Evolutionary conservation across 2,797 vertebrate species (phyloP).

Genomic region (Prunella strophiata): DNA sequence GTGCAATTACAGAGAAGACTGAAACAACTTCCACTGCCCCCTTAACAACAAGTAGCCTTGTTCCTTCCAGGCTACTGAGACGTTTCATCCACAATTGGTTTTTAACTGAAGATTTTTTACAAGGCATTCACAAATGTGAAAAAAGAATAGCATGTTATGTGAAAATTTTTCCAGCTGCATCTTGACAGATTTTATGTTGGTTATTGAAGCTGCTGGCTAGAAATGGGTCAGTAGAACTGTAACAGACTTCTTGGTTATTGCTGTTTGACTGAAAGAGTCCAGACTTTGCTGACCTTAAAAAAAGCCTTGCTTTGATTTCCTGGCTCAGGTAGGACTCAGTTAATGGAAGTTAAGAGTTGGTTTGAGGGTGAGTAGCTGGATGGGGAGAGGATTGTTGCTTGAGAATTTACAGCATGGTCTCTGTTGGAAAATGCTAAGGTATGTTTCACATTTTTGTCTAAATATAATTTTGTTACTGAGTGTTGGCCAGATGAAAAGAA

Average conservation of each 20-base stretch:
- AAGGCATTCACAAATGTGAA: not conserved
- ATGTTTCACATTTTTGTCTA: conserved; percentile 44
- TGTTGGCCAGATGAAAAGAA: conserved; percentile 52
- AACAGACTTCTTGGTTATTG: not conserved
- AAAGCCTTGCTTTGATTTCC: conserved; percentile 2
- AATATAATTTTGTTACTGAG: conserved; percentile 23
- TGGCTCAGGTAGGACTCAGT: not conserved
- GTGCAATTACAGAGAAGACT: not conserved
- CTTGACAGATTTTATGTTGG: conserved; percentile 15
- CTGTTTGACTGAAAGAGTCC: conserved; percentile 7
- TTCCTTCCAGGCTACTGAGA: not conserved
- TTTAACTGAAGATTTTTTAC: conserved; percentile 44
- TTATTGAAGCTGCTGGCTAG: conserved; percentile 4
- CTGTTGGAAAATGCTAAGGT: not conserved
- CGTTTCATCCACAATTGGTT: not conserved
- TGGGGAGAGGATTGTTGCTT: not conserved
- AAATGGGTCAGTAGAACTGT: not conserved
- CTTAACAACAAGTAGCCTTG: not conserved
- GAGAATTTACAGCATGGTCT: not conserved
- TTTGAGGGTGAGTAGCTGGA: not conserved
- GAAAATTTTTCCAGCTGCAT: conserved; percentile 1
- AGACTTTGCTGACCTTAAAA: not conserved
- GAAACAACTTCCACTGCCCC: not conserved
- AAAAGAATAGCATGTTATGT: not conserved
- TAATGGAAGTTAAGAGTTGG: not conserved